Percentiles rank a stretch among this genome's conserved stretches.
Evolutionary conservation across 35 echinoderm and acorn worm genomes (phyloP).

Genomic region (Patiria miniata): DNA sequence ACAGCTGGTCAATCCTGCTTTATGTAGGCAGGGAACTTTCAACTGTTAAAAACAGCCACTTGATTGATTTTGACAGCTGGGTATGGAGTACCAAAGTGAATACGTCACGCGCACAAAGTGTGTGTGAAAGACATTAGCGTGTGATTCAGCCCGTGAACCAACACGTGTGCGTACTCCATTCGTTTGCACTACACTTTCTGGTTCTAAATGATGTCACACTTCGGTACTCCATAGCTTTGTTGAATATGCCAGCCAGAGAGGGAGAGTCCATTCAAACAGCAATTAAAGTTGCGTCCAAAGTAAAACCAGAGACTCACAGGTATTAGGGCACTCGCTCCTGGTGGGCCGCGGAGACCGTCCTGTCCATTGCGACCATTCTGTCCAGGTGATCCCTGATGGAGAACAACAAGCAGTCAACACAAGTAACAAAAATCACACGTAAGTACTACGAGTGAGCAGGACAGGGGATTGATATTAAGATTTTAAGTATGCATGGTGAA

Average conservation of each 20-base stretch:
- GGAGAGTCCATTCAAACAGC: not conserved
- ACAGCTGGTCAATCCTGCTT: too few relatives aligned
- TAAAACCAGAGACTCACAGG: slow-evolving; percentile 55
- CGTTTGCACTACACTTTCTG: too few relatives aligned
- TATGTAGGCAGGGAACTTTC: too few relatives aligned
- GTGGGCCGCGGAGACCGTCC: slow-evolving; percentile 64
- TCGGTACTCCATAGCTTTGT: not conserved
- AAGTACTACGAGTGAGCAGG: not conserved
- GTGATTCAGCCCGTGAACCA: too few relatives aligned
- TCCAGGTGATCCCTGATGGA: slow-evolving; percentile 62
- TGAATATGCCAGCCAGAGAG: not conserved
- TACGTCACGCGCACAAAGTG: too few relatives aligned
- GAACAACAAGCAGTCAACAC: slow-evolving; percentile 26
- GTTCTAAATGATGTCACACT: too few relatives aligned
- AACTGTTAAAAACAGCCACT: too few relatives aligned
- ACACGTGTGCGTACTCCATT: too few relatives aligned
- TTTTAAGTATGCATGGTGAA: too few relatives aligned
- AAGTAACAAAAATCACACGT: not conserved
- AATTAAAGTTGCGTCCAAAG: not conserved
- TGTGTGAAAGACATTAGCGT: too few relatives aligned
- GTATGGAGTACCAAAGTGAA: too few relatives aligned
- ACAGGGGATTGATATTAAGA: not conserved
- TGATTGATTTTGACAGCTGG: too few relatives aligned
- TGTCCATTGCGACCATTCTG: slow-evolving; percentile 63
- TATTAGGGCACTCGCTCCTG: slow-evolving; percentile 68